Percentiles rank a stretch among this genome's conserved stretches.
phyloP scores from a whole-genome alignment of 2,113 vertebrate genomes.

The Brachyistius frenatus region DNA sequence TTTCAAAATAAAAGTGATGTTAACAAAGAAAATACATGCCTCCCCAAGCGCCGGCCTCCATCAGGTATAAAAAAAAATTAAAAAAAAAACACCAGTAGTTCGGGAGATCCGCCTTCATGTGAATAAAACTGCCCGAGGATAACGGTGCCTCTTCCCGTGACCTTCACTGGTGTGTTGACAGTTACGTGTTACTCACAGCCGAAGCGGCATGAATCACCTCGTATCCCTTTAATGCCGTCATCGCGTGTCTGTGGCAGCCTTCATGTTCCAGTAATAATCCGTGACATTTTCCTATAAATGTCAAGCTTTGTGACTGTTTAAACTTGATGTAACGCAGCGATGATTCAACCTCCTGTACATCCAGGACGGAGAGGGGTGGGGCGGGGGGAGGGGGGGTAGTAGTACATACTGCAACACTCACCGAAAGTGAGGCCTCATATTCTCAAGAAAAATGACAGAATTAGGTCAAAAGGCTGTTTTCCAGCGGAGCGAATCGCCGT shows the following conservation, averaged over 20 bases:
- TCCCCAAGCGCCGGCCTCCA: neutral
- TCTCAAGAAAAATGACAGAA: too few relatives aligned
- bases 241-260: conserved; percentile 35
- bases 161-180: conserved; percentile 43
- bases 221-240: conserved; percentile 43
- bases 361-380: too few relatives aligned
- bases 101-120: conserved; percentile 22
- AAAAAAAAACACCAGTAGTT: conserved; percentile 14
- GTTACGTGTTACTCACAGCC: conserved; percentile 52
- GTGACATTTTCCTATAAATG: conserved; percentile 40
- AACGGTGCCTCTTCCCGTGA: conserved; percentile 46
- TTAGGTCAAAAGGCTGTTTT: too few relatives aligned
- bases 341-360: conserved; percentile 11
- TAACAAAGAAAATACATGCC: neutral
- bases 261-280: conserved; percentile 33
- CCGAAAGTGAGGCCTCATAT: too few relatives aligned
- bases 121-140: conserved; percentile 32
- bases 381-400: too few relatives aligned
- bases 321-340: conserved; percentile 1
- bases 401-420: too few relatives aligned
- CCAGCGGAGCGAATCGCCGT: too few relatives aligned
- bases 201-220: conserved; percentile 50
- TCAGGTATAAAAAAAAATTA: conserved; percentile 13
- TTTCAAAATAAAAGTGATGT: neutral
- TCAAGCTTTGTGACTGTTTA: conserved; percentile 18